Evolutionary conservation across 2,113 vertebrate species (phyloP), one percentile per base, ranked within the genome.

Genomic region (Semnornis frantzii): DNA sequence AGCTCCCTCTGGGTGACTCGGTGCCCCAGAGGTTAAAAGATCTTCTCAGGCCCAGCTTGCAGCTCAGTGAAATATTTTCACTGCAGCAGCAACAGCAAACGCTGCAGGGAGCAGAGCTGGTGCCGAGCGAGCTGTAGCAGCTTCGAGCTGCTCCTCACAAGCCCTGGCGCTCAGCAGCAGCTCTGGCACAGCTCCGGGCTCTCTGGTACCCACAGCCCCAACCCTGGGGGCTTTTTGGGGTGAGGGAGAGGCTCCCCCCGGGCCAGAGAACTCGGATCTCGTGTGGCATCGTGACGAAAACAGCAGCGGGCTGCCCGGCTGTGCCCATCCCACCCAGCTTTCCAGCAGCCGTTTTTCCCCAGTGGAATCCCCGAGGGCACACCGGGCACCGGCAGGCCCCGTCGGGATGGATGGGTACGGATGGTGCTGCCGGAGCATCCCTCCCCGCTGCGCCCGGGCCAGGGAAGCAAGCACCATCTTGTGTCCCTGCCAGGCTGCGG

Each of bases 401-500:
- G 19, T 42, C 12, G 6, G 60, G 82, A 25, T 19, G 54, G 66
- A 24, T 1, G 66, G 12, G 15, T 15, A 14, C 0, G 54, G 59
- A 8, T 64, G 64, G 75, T 6, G 4, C 46, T 60, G 92, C 75
- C 3, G 20, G 85, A 90, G 85, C 59, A 18, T 57, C 66, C 59
- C 79, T 37, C 70, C 90, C 74, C 8, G 14, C 87, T 37, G 92
- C 87, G 87, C 34, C 65, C 2, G 25, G 77, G 50, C 5, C 21
- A 89, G 75, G 72, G 90, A 82, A 82, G 76, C 79, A 85, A 92
- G 88, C 90, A 88, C 90, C 94, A 93, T 93, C 90, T 94, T 91
- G 92, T 64, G 87, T 91, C 85, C 95, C 95, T 94, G 93, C 93
- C 96, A 93, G 93, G 88, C 85, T 95, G 95, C 94, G 17, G 93